Evolutionary conservation across 1,140 invertebrate genomes (phyloP), one percentile per base, ranked within the genome.

Genomic region (Zaprionus ghesquierei): DNA sequence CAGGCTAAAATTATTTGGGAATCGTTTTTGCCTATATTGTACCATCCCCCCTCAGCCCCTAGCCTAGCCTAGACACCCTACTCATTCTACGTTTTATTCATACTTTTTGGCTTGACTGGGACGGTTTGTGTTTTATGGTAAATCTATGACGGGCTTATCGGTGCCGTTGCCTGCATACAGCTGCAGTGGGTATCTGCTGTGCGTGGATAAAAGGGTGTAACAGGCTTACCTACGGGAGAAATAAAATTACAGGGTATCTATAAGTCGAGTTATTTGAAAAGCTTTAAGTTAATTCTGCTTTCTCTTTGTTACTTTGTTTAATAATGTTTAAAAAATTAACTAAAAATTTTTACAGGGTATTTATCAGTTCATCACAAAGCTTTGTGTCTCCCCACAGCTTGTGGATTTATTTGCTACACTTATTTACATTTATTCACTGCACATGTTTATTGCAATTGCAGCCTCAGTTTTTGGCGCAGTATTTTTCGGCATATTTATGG

Each of bases 121-220:
- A 29, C 27, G 18, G 31, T 53, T 60, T 61, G 31, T 12, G 44
- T 60, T 72, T 68, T 68, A 68, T 68, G 55, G 55, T n/a, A 49
- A 60, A 72, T 54, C 63, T 72, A 60, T 72, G 69, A 68, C 55
- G 38, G 55, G 35, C 63, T 72, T 72, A 72, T 72, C 69, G 68
- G 46, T 33, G 27, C 29, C 15, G 15, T 1, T 12, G 33, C 62
- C 66, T 33, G 33, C 62, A 71, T 33, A 58, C 49, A 41, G 25
- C 22, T 69, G 58, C 25, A 50, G 22, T 20, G 38, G 54, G 15
- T 13, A 29, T 50, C 23, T 13, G 1, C 20, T 51, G 18, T 33
- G 2, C 12, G 12, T 33, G 12, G 9, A 20, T n/a, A 46, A 6
- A 49, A 25, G 18, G 5, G 18, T 12, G 5, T 3, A 18, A 9